A percentile compares a stretch with the other conserved stretches of the same genome.
Conservation (phyloP, 2,888 invertebrate genomes). For the Scrobipalpa costella region DNA sequence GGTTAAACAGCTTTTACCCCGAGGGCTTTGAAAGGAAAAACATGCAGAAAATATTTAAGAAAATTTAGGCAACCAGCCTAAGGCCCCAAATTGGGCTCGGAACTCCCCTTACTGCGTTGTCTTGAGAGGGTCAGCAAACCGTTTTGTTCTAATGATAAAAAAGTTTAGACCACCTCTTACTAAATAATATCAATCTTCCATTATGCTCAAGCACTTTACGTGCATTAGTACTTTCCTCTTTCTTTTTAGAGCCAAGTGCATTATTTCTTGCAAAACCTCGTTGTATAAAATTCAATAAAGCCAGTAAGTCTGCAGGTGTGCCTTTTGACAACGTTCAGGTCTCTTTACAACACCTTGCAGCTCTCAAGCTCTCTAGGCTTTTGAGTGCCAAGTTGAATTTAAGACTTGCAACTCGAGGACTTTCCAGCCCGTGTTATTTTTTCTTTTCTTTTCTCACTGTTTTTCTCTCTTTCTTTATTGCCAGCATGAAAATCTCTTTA, state of each 20-base stretch:
- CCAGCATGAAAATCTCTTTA: background rate
- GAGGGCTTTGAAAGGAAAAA: no score
- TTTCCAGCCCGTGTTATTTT: slow-evolving; percentile 3
- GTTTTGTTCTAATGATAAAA: background rate
- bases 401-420: slow-evolving; percentile 18
- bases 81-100: background rate
- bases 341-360: slow-evolving; percentile 48
- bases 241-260: slow-evolving; percentile 1
- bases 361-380: slow-evolving; percentile 47
- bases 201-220: background rate
- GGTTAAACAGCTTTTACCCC: no score
- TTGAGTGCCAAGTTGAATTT: slow-evolving; percentile 36
- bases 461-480: background rate
- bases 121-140: no score
- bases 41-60: no score
- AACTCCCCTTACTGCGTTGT: background rate
- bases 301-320: slow-evolving; percentile 27
- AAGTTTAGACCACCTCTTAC: background rate
- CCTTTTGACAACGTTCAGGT: slow-evolving; percentile 32
- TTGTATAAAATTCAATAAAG: slow-evolving; percentile 15
- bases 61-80: no score
- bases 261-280: background rate
- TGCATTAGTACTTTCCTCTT: background rate
- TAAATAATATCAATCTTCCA: background rate
- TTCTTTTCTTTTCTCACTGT: background rate